Evolutionary conservation across 2,888 invertebrate species (phyloP).

Genomic region (Oligia latruncula): DNA sequence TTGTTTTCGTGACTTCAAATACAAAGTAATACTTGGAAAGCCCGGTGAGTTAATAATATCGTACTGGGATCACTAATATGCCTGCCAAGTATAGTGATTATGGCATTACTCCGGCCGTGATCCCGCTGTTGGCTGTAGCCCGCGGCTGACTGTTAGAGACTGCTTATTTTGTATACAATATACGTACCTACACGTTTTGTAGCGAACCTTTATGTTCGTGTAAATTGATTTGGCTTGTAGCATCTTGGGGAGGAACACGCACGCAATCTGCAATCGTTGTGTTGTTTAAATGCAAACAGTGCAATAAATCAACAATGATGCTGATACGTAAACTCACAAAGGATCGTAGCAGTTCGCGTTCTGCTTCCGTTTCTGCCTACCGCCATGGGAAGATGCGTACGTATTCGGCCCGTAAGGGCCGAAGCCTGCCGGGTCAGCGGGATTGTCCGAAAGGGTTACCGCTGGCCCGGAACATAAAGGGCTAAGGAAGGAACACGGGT

Average conservation of each 20-base stretch:
- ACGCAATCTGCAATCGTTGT: neutral
- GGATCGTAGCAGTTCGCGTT: neutral
- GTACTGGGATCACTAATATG: slow-evolving; percentile 50
- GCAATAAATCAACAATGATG: neutral
- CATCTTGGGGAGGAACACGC: slow-evolving; percentile 26
- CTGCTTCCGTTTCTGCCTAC: no score
- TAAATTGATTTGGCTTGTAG: slow-evolving; percentile 44
- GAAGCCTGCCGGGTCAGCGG: no score
- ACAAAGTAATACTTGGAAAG: slow-evolving; percentile 26
- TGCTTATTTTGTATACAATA: slow-evolving; percentile 17
- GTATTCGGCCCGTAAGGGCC: no score
- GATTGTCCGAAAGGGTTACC: no score
- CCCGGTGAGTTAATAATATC: slow-evolving; percentile 54
- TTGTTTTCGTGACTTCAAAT: slow-evolving; percentile 1
- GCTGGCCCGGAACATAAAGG: no score
- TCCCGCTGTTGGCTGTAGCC: slow-evolving; percentile 37
- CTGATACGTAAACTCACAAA: neutral
- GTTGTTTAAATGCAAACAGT: neutral
- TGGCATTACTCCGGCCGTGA: slow-evolving; percentile 39
- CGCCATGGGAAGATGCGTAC: neutral
- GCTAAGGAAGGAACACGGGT: no score
- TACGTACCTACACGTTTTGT: slow-evolving; percentile 11
- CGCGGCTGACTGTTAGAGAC: slow-evolving; percentile 22
- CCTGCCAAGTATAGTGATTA: slow-evolving; percentile 53
- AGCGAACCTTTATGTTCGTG: slow-evolving; percentile 21